Base-by-base conservation (phyloP, 2,113 vertebrate species). In the Stigmatopora argus region DNA sequence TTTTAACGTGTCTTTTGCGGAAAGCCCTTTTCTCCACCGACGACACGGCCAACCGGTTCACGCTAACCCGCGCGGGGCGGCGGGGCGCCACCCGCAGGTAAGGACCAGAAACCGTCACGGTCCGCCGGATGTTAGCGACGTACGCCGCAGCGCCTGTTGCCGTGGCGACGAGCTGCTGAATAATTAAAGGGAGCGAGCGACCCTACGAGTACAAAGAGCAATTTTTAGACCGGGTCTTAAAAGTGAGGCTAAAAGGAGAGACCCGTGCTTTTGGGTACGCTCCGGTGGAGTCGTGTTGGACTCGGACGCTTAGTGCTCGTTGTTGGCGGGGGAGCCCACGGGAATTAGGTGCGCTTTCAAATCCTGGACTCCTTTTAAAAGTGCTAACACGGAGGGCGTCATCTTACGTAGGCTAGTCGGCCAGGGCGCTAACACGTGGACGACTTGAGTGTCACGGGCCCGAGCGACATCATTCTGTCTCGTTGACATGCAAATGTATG, bases 141-240 rank as follows among this genome's bases (percentile, higher is more conserved):
- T 19, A 49, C 61, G 45, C 21, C n/a, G 70, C 69, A 82, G 72
- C 78, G 78, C 72, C 72, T 41, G 86, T 85, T 86, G 71, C 86
- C 78, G 82, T 86, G 78, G 83, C 77, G 83, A 88, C 83, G 74
- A 35, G 78, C 81, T 72, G 83, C 86, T 88, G 86, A 88, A 86
- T 88, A 85, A 88, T 86, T 83, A 79, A 87, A 76, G 75, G 66
- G 67, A 53, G 73, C 72, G 78, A 79, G 75, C 66, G 60, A 72
- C 78, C 65, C 82, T 48, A 62, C 74, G 38, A 71, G 55, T 68
- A 85, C 83, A 84, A 78, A 87, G 80, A 81, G 65, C 45, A 73
- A 80, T 75, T 78, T 45, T 78, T 65, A 77, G 76, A 83, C 77
- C 83, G 78, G 77, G 13, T 31, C 5, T 31, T 56, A 15, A 5